phyloP scores from a whole-genome alignment of 2,888 invertebrate species.

The Rhogogaster chlorosoma region DNA sequence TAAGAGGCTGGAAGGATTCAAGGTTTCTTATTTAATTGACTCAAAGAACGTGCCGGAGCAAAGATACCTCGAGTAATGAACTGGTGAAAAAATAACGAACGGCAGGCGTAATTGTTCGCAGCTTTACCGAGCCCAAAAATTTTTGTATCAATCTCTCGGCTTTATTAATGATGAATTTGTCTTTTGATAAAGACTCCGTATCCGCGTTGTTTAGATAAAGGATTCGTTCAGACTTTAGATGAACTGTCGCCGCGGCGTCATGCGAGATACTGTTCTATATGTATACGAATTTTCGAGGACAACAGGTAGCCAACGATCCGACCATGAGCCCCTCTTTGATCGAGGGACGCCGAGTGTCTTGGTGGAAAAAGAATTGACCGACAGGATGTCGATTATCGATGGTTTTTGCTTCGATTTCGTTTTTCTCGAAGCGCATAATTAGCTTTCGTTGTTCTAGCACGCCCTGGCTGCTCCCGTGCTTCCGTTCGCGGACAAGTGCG shows the following conservation, averaged over 20 bases:
- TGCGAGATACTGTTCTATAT: background rate
- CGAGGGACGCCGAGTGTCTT: constrained; percentile 23
- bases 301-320: constrained; percentile 41
- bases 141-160: background rate
- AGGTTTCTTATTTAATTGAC: constrained; percentile 19
- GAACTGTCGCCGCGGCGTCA: background rate
- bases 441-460: constrained; percentile 75
- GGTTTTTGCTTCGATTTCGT: constrained; percentile 56
- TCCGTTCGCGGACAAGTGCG: constrained; percentile 64
- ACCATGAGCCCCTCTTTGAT: constrained; percentile 13
- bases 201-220: background rate
- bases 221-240: background rate
- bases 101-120: background rate
- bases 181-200: background rate
- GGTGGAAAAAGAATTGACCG: constrained; percentile 42
- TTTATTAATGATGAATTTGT: background rate
- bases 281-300: constrained; percentile 39
- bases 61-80: background rate
- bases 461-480: constrained; percentile 62
- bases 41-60: background rate
- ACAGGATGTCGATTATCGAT: constrained; percentile 57
- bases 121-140: background rate
- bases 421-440: constrained; percentile 72
- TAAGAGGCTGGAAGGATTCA: constrained; percentile 29
- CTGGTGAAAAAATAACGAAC: background rate